Conservation (phyloP, 2,113 vertebrate genomes). For the Engraulis encrasicolus region DNA sequence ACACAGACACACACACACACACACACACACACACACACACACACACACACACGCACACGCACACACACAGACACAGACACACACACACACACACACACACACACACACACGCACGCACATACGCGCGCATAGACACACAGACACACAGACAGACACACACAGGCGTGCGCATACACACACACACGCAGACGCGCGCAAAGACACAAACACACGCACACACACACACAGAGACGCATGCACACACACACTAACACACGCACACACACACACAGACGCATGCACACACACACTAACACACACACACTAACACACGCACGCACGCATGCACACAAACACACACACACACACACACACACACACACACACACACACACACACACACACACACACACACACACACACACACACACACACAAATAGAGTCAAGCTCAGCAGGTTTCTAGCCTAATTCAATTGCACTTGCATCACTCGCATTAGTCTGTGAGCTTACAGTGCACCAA, state of each 20-base stretch:
- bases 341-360: background rate
- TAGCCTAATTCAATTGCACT: background rate
- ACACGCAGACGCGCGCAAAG: background rate
- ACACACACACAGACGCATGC: background rate
- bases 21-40: slow-evolving; percentile 1
- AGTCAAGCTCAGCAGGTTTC: background rate
- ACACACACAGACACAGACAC: background rate
- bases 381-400: background rate
- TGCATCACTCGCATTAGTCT: background rate
- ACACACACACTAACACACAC: background rate
- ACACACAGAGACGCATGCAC: background rate
- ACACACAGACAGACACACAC: background rate
- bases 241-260: background rate
- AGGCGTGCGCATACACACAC: background rate
- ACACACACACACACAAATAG: background rate
- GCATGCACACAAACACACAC: background rate
- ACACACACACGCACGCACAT: background rate
- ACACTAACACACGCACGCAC: background rate
- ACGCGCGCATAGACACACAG: background rate
- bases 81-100: background rate
- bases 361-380: background rate
- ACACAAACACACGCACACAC: background rate
- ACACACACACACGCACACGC: background rate
- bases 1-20: background rate
- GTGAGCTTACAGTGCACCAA: background rate